phyloP scores from a whole-genome alignment of 2,113 vertebrate genomes.

The Poeciliopsis turrubarensis region DNA sequence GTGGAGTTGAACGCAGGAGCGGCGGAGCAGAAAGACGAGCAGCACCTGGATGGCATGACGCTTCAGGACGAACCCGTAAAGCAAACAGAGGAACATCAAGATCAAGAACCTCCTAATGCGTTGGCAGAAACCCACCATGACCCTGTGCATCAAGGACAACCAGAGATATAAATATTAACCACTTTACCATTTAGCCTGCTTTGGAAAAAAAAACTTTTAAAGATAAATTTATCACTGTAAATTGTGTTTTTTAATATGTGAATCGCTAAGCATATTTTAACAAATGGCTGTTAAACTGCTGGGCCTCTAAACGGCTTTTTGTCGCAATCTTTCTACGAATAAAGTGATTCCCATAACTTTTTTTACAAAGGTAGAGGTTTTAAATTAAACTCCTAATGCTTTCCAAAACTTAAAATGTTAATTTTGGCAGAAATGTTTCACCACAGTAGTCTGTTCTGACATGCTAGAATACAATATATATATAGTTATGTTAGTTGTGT shows the following conservation, averaged over 20 bases:
- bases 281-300: conserved; percentile 4
- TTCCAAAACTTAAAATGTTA: conserved; percentile 22
- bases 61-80: conserved; percentile 17
- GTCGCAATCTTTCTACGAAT: conserved; percentile 1
- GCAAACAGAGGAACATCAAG: conserved; percentile 24
- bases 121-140: conserved; percentile 19
- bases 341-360: conserved; percentile 1
- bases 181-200: not conserved
- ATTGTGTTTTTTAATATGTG: not conserved
- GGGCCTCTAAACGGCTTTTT: not conserved
- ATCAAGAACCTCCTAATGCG: conserved; percentile 38
- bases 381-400: conserved; percentile 25
- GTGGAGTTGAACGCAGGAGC: conserved; percentile 3
- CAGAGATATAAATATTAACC: conserved; percentile 68
- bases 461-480: too few relatives aligned
- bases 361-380: conserved; percentile 1
- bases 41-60: conserved; percentile 21
- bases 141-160: conserved; percentile 68
- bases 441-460: not conserved
- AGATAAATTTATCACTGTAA: not conserved
- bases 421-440: not conserved
- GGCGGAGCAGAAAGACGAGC: conserved; percentile 30
- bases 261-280: conserved; percentile 3
- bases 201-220: conserved; percentile 3
- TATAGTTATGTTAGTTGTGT: not conserved